Evolutionary conservation across 37 sponge, comb jelly and placozoan species (phyloP), one percentile per base, ranked within the genome.

Genomic region (Haliclona indistincta): DNA sequence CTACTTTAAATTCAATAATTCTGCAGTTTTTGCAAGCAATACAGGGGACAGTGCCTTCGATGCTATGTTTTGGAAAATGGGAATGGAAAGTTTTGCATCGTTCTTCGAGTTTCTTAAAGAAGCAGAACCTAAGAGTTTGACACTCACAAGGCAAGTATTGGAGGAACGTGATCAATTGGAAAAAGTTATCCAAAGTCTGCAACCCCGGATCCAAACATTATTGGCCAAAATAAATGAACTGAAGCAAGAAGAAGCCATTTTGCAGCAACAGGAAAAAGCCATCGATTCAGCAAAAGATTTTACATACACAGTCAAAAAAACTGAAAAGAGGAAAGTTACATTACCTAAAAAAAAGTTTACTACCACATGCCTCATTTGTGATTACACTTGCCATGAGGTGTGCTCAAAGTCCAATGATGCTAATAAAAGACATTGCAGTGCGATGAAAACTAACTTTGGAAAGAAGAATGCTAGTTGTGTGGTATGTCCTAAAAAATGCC

Each of bases 261-360:
- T 47, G 13, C 10, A 47, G 15, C 13, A 47, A 15, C 15, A 47
- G 10, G 13, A 47, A 15, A 15, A 47, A 47, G 51, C 10, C 15
- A 47, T 47, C 13, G n/a, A n/a, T n/a, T n/a, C n/a, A n/a, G n/a
- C n/a, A n/a, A n/a, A n/a, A n/a, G n/a, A n/a, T n/a, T n/a, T n/a
- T n/a, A n/a, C n/a, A n/a, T n/a, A n/a, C n/a, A n/a, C n/a, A n/a
- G n/a, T n/a, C n/a, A n/a, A n/a, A n/a, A n/a, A n/a, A n/a, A n/a
- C n/a, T n/a, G n/a, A n/a, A n/a, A n/a, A 47, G 29, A 26, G 63
- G 15, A 70, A 56, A 34, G 49, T 88, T 42, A 43, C 60, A n/a
- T n/a, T n/a, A n/a, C n/a, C n/a, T n/a, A 22, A 28, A 2, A 3
- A 64, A 4, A 36, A 10, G 4, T 64, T 15, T 64, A 36, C 37